Base-by-base conservation (phyloP, 1,140 invertebrate genomes). In the Lanistes nyassanus region DNA sequence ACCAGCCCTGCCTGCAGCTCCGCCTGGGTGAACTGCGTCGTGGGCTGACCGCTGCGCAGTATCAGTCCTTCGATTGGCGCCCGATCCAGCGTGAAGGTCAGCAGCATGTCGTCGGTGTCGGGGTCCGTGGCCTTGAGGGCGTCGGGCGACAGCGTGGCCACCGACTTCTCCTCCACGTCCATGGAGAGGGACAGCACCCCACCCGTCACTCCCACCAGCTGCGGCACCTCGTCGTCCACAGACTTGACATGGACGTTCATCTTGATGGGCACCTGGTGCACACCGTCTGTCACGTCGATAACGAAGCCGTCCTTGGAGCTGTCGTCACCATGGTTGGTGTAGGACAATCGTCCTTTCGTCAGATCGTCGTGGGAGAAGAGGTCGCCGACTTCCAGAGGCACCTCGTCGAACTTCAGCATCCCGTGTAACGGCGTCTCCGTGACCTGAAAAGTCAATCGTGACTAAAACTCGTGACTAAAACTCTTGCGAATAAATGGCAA, bases 281-380 rank as follows among this genome's bases (percentile, higher is more conserved):
- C 78, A 2, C 89, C 87, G 83, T 90, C 90, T 34, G 89, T 85
- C 0, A 90, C 85, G 75, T 90, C 86, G 9, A 90, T 47, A 26
- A 71, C 75, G 64, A 90, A 84, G 6, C 72, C 79, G 74, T 91
- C 90, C n/a, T 79, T 76, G 5, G 81, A 78, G 21, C 76, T 72
- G 70, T 90, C 86, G 21, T 81, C 83, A 47, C 86, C 87, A 39
- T 65, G 68, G 74, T 89, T 87, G 13, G 78, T 75, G 80, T 91
- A 90, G 16, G 83, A 56, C 19, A 91, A 79, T 26, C 80, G 70
- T n/a, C 86, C 81, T 68, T 77, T 77, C 23, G 74, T 47, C 29
- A 90, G 83, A 62, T 90, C 88, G 34, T 75, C 58, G 37, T 77
- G 79, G 3, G 77, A 82, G 75, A 90, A 90, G 29, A 75, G 67